phyloP scores from a whole-genome alignment of 1,140 invertebrate species.

The Formica exsecta region DNA sequence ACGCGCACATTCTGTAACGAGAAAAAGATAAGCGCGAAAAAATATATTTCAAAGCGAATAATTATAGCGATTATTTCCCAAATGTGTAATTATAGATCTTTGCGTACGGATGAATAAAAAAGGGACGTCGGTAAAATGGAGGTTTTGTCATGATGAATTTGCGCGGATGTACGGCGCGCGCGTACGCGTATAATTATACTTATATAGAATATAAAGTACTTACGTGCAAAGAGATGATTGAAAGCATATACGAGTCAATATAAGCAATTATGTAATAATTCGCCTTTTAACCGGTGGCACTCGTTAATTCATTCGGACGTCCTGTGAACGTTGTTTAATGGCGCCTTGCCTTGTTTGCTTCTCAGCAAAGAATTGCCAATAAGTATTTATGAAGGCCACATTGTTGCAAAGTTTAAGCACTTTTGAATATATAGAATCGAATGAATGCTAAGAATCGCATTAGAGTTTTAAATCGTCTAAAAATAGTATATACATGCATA shows the following conservation, averaged over 20 bases:
- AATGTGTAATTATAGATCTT: constrained; percentile 39
- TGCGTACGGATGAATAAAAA: constrained; percentile 49
- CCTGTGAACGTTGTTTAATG: constrained; percentile 71
- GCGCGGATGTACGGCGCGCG: constrained; percentile 21
- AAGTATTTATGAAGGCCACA: constrained; percentile 45
- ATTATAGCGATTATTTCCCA: constrained; percentile 23
- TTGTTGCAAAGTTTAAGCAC: constrained; percentile 36
- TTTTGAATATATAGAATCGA: constrained; percentile 37
- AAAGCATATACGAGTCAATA: constrained; percentile 83
- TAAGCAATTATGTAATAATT: constrained; percentile 81
- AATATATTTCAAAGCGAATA: constrained; percentile 53
- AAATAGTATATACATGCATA: constrained; percentile 25
- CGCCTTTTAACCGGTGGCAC: constrained; percentile 78
- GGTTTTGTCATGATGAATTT: constrained; percentile 23
- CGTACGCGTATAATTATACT: constrained; percentile 56
- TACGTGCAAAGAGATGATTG: constrained; percentile 63
- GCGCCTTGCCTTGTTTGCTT: constrained; percentile 53
- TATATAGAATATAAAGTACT: constrained; percentile 65
- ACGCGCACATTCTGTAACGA: constrained; percentile 70
- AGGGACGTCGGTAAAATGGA: constrained; percentile 46
- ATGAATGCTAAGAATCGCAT: constrained; percentile 55
- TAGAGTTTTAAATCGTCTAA: constrained; percentile 25
- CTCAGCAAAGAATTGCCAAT: constrained; percentile 54
- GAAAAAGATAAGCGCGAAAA: constrained; percentile 30
- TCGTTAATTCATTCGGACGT: constrained; percentile 85